Evolutionary conservation across 2,888 invertebrate genomes (phyloP), one percentile per base, ranked within the genome.

Genomic region (Hirtodrosophila alboralis): DNA sequence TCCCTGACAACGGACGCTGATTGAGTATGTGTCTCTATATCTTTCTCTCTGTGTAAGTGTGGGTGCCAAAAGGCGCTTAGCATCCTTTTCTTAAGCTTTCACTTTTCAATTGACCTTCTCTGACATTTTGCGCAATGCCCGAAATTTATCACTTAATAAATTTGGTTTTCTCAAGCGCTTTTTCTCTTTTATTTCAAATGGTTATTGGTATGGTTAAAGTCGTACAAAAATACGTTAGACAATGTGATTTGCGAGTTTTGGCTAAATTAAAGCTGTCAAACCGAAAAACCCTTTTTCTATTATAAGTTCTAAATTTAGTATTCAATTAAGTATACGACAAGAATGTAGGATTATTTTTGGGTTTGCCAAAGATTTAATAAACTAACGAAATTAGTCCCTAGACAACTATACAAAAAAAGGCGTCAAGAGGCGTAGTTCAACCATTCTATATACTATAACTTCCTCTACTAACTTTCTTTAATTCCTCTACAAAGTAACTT

Each of bases 141-240:
- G 45, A 60, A 83, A 80, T 80, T 80, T 80, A 80, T 80, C 79
- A 83, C 79, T 80, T 80, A 83, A 80, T 80, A 80, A 76, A 83
- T 83, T 76, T 48, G 57, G 28, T 37, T 52, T 44, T 37, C 38
- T 34, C 48, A 21, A 7, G 37, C 12, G 41, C 23, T 27, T 27
- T 40, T 18, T 53, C 60, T 45, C 41, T 38, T 63, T 44, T 53
- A 48, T 58, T 57, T 60, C 64, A 43, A 65, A 72, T 77, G 58
- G 67, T 74, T 71, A 80, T 80, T 77, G 77, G 77, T 74, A 77
- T 63, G 62, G 58, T 37, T 40, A 45, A 67, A 60, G 43, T 54
- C 43, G 21, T 47, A 41, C 30, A 44, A 14, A n/a, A 45, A 34
- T 45, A 48, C 57, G 36, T 56, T 71, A 51, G 34, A 41, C 30